Evolutionary conservation across 2,797 vertebrate species (phyloP).

Genomic region (Trichosurus vulpecula): DNA sequence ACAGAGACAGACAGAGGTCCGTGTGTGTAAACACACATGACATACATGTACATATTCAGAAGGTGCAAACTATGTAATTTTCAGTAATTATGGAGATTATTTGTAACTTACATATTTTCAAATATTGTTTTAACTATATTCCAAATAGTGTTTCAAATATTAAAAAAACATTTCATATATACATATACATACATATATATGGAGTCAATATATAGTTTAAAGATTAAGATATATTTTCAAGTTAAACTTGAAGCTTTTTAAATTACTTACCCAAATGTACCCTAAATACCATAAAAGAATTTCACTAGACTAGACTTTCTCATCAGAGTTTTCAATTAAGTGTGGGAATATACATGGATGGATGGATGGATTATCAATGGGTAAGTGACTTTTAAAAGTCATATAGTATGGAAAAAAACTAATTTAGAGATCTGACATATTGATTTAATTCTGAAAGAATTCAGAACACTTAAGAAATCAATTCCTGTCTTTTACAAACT

Average conservation of each 20-base stretch:
- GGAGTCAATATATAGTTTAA: background rate
- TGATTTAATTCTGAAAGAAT: slow-evolving; percentile 28
- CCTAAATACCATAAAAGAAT: background rate
- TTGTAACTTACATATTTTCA: background rate
- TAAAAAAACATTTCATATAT: background rate
- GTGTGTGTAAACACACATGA: background rate
- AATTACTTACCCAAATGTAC: background rate
- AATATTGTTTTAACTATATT: background rate
- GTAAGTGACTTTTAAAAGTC: slow-evolving; percentile 19
- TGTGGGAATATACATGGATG: slow-evolving; percentile 2
- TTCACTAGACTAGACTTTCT: background rate
- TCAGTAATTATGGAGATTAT: background rate
- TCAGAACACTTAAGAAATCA: slow-evolving; percentile 23
- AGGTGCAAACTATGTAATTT: background rate
- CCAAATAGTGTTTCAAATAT: background rate
- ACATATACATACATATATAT: background rate
- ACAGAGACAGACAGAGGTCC: too few relatives aligned
- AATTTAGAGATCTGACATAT: slow-evolving; percentile 12
- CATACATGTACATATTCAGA: background rate
- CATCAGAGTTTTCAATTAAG: background rate
- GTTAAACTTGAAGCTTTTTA: background rate
- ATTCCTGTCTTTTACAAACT: background rate
- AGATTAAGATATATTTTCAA: background rate
- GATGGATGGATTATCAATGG: slow-evolving; percentile 12
- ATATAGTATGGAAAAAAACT: background rate